phyloP scores from a whole-genome alignment of 2,797 vertebrate genomes.

The Menidia menidia region DNA sequence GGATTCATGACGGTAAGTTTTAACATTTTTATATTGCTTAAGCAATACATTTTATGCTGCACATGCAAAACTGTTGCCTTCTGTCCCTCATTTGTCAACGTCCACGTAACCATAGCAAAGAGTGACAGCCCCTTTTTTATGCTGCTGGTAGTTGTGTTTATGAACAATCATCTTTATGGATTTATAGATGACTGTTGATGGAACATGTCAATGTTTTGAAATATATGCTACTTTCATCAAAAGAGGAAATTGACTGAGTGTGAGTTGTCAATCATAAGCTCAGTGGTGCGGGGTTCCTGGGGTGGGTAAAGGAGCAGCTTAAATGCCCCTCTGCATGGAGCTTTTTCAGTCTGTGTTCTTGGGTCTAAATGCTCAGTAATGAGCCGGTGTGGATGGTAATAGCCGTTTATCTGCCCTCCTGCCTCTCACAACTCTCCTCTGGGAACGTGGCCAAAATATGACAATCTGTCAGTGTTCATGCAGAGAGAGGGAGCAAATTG shows the following conservation, averaged over 20 bases:
- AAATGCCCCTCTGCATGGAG: slow-evolving; percentile 41
- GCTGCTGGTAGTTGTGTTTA: slow-evolving; percentile 9
- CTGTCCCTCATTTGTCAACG: slow-evolving; percentile 5
- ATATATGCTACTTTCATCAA: slow-evolving; percentile 4
- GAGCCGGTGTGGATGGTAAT: slow-evolving; percentile 79
- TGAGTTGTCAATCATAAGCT: slow-evolving; percentile 56
- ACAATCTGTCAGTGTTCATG: slow-evolving; percentile 80
- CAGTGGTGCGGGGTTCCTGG: slow-evolving; percentile 20
- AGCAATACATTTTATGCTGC: slow-evolving; percentile 27
- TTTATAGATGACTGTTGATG: slow-evolving; percentile 14
- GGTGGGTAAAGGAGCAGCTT: slow-evolving; percentile 30
- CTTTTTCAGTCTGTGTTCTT: slow-evolving; percentile 57
- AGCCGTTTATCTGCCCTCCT: slow-evolving; percentile 78
- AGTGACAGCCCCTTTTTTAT: slow-evolving; percentile 16
- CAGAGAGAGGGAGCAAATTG: slow-evolving; percentile 76
- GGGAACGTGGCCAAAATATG: slow-evolving; percentile 82
- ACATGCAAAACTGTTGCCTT: slow-evolving; percentile 18
- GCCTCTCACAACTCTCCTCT: slow-evolving; percentile 75
- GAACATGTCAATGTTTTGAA: slow-evolving; percentile 28
- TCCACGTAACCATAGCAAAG: slow-evolving; percentile 19
- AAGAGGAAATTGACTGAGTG: slow-evolving; percentile 4
- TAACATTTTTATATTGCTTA: slow-evolving; percentile 14
- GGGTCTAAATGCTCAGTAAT: slow-evolving; percentile 79
- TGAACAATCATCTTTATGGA: slow-evolving; percentile 13
- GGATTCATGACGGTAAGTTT: slow-evolving; percentile 96